Percentiles rank a stretch among this genome's conserved stretches.
phyloP scores from a whole-genome alignment of 1,140 invertebrate genomes.

The Drosophila tsacasi region DNA sequence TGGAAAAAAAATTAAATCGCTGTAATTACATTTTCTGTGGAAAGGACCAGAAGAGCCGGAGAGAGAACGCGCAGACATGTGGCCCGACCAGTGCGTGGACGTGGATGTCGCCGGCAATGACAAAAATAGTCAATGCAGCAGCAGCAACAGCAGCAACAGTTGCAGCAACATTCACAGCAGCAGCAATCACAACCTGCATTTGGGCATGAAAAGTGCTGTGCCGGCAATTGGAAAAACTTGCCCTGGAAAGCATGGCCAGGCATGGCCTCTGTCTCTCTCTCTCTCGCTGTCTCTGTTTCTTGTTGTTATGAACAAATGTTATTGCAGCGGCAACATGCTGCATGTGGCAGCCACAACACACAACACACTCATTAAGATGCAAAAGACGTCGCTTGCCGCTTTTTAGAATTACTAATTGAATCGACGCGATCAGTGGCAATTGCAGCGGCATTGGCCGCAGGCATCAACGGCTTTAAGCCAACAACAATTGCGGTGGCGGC shows the following conservation, averaged over 20 bases:
- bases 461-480: conserved; percentile 34
- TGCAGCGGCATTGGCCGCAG: conserved; percentile 63
- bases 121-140: conserved; percentile 63
- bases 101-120: conserved; percentile 42
- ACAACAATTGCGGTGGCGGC: conserved; percentile 44
- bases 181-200: conserved; percentile 61
- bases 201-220: conserved; percentile 74
- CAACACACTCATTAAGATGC: conserved; percentile 73
- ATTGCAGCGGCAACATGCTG: conserved; percentile 50
- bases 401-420: conserved; percentile 85
- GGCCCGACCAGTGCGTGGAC: conserved; percentile 67
- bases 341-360: conserved; percentile 25
- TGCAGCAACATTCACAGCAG: conserved; percentile 11
- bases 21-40: conserved; percentile 73
- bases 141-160: conserved; percentile 15
- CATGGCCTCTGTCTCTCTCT: conserved; percentile 4
- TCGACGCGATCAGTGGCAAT: conserved; percentile 82
- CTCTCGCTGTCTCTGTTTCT: conserved; percentile 26
- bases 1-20: conserved; percentile 60
- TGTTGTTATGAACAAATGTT: conserved; percentile 70
- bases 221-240: conserved; percentile 76
- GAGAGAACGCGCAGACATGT: conserved; percentile 70
- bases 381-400: conserved; percentile 79
- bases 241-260: conserved; percentile 54
- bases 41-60: conserved; percentile 51